Conservation (phyloP, 2,888 invertebrate genomes). For the Hyposoter didymator region DNA sequence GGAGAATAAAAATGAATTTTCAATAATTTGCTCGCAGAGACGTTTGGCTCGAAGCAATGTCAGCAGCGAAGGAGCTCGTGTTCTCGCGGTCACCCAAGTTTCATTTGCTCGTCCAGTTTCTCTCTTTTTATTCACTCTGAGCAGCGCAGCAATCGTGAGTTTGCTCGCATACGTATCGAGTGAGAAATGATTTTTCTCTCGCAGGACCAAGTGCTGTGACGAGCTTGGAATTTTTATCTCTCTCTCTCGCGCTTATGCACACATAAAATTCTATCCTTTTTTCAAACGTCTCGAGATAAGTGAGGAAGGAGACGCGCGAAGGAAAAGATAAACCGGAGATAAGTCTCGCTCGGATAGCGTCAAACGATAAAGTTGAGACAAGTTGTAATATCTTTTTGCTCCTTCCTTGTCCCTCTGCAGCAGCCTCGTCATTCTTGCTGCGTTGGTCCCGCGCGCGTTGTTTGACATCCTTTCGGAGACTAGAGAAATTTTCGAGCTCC, state of each 20-base stretch:
- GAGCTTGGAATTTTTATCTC: slow-evolving; percentile 38
- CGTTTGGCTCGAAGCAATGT: too few relatives aligned
- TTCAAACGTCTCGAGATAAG: slow-evolving; percentile 53
- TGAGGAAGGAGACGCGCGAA: slow-evolving; percentile 21
- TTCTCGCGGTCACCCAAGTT: too few relatives aligned
- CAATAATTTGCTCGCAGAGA: too few relatives aligned
- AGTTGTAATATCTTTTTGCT: slow-evolving; percentile 29
- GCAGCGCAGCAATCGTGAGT: slow-evolving; percentile 13
- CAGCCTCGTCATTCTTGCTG: neutral
- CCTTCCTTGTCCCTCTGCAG: neutral
- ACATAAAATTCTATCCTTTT: slow-evolving; percentile 19
- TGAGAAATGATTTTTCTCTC: slow-evolving; percentile 31
- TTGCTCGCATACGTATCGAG: slow-evolving; percentile 5
- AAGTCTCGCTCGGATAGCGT: slow-evolving; percentile 60
- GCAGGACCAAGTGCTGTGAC: slow-evolving; percentile 1
- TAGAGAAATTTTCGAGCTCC: slow-evolving; percentile 30
- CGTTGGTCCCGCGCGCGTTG: neutral
- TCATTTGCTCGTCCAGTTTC: too few relatives aligned
- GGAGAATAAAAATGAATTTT: too few relatives aligned
- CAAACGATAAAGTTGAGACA: slow-evolving; percentile 54
- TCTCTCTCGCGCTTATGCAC: slow-evolving; percentile 9
- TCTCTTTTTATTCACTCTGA: too few relatives aligned
- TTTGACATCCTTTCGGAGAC: slow-evolving; percentile 18
- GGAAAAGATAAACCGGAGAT: slow-evolving; percentile 61
- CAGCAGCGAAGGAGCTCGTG: too few relatives aligned